phyloP scores from a whole-genome alignment of 1,140 invertebrate species.

The Panonychus citri region DNA sequence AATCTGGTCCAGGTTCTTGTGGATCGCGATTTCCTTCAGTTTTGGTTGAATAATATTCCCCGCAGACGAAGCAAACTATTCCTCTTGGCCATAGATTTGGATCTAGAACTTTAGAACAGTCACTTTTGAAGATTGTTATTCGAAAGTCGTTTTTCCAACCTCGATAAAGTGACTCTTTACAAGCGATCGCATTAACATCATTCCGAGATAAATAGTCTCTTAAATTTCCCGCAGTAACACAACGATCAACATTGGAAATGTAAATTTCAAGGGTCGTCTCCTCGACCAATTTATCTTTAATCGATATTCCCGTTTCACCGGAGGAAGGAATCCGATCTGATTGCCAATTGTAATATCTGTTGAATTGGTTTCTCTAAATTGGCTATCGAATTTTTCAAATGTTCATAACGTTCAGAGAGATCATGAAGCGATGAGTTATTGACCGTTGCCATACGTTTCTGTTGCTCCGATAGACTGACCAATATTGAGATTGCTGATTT shows the following conservation, averaged over 20 bases:
- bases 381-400: neutral
- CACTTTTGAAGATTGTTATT: neutral
- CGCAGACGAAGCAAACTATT: constrained; percentile 2
- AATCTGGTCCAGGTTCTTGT: neutral
- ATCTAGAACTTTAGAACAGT: neutral
- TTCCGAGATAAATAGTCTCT: neutral
- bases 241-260: constrained; percentile 1
- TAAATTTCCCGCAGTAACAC: neutral
- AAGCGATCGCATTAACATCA: neutral
- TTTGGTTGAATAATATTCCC: constrained; percentile 5
- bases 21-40: constrained; percentile 1
- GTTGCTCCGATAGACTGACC: neutral
- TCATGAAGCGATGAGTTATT: neutral
- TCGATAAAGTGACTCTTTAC: neutral
- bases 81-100: constrained; percentile 1
- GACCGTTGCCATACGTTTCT: neutral
- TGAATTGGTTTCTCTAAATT: constrained; percentile 2
- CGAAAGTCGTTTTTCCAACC: constrained; percentile 1
- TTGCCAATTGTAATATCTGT: neutral
- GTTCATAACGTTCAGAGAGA: neutral
- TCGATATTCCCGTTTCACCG: neutral
- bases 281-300: neutral
- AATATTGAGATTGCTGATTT: neutral
- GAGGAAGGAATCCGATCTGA: neutral
- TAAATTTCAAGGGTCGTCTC: constrained; percentile 2